Base-by-base conservation (phyloP, 2,113 vertebrate species). In the Nyctibius bracteatus region DNA sequence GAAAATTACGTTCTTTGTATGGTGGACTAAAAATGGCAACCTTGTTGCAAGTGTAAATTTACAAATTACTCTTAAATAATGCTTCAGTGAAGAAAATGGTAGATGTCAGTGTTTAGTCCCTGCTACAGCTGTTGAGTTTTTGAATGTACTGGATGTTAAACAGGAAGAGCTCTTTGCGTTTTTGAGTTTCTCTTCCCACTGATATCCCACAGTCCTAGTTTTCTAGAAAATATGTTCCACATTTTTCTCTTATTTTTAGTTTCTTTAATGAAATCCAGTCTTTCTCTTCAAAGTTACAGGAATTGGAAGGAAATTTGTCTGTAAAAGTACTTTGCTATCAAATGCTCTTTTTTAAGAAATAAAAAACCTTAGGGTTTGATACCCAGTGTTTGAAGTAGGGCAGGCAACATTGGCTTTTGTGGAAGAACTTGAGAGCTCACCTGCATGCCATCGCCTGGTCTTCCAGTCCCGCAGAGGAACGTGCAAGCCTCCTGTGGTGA, bases 401-500 rank as follows among this genome's bases (percentile, higher is more conserved):
- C 14, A 46, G 79, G 47, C 21, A 72, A 1, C 11, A 2, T 0
- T 58, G 39, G 25, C 37, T 74, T 89, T 73, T 71, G 23, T 73
- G 55, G 51, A 70, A 52, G 77, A 73, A 35, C 10, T 49, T 19
- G 35, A 18, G 54, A 39, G 30, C 41, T 92, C 27, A 14, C 27
- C 41, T 68, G 44, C 20, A 15, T 78, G 35, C 30, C 46, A 12
- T 61, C 1, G 6, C 19, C 27, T 59, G 59, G 31, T 73, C 54
- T 90, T 43, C 20, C 37, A 31, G 74, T 59, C 22, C 31, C 63
- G 59, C 17, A 46, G 81, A 43, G 49, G 49, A 61, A 44, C 0
- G 0, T 5, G 28, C 1, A 10, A 57, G n/a, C 54, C 1, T 13
- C 54, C 12, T 16, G 16, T 0, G 0, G 30, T 33, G 55, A 28